Evolutionary conservation across 2,113 vertebrate genomes (phyloP).

Genomic region (Petrocephalus microphthalmus): DNA sequence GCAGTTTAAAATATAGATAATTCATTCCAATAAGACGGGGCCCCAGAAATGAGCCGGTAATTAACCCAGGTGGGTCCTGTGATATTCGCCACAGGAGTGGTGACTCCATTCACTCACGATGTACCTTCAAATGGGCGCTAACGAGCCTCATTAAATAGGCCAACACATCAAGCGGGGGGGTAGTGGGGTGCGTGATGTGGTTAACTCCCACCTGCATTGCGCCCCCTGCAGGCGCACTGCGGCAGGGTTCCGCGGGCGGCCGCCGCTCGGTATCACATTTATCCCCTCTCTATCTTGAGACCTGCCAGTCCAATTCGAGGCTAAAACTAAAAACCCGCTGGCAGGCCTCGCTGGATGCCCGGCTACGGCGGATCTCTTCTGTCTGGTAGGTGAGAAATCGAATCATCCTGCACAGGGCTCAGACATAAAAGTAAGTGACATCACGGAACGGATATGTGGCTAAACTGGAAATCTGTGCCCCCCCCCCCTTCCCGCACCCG

Average conservation of each 20-base stretch:
- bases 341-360: not conserved
- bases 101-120: not conserved
- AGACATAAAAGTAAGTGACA: not conserved
- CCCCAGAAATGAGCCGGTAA: not conserved
- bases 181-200: not conserved
- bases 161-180: not conserved
- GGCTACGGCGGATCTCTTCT: not conserved
- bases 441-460: not conserved
- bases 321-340: not conserved
- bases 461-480: constrained; percentile 6
- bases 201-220: not conserved
- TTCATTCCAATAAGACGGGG: not conserved
- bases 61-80: not conserved
- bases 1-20: not conserved
- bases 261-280: not conserved
- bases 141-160: not conserved
- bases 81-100: not conserved
- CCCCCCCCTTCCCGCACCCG: not conserved
- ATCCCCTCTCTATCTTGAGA: not conserved
- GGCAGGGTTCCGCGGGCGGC: not conserved
- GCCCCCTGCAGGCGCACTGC: not conserved
- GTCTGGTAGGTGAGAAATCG: not conserved
- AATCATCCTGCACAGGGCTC: not conserved
- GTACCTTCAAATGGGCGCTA: not conserved
- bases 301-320: not conserved